Evolutionary conservation across 2,888 invertebrate species (phyloP).

Genomic region (Orchestes rusci): DNA sequence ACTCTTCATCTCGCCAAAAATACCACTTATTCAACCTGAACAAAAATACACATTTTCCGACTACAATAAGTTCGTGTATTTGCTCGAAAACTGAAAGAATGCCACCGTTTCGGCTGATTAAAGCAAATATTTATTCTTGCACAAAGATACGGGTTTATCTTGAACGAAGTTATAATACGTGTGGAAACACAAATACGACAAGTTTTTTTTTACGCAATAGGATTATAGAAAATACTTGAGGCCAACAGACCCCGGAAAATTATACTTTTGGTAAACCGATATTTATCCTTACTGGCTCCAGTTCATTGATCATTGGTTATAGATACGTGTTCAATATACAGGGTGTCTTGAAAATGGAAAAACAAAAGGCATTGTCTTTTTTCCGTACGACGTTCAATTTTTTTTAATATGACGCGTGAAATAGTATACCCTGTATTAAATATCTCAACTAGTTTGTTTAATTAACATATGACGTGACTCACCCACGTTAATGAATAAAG

Average conservation of each 20-base stretch:
- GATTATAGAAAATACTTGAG: constrained; percentile 19
- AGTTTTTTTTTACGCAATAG: constrained; percentile 9
- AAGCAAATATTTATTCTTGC: constrained; percentile 17
- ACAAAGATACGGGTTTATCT: constrained; percentile 19
- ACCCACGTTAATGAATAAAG: no score
- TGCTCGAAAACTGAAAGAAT: constrained; percentile 4
- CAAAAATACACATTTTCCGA: neutral
- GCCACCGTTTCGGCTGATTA: constrained; percentile 1
- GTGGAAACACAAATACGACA: neutral
- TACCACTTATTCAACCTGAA: neutral
- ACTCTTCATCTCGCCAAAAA: constrained; percentile 11
- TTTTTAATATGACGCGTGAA: no score
- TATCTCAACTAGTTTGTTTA: no score
- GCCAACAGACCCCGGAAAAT: constrained; percentile 12
- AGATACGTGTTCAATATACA: no score
- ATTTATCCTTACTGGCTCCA: constrained; percentile 11
- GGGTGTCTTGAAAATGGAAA: no score
- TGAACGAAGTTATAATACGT: no score
- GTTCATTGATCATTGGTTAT: constrained; percentile 20
- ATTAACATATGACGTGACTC: no score
- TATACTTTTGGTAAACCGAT: constrained; percentile 16
- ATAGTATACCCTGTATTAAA: no score
- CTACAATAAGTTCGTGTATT: constrained; percentile 1
- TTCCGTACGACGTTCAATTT: no score
- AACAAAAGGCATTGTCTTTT: no score